Percentiles rank a stretch among this genome's conserved stretches.
Evolutionary conservation across 2,113 vertebrate species (phyloP).

Genomic region (Macaca fascicularis): T2T-MFA8v1.1 NC_088376.1:84412501-84413000

Average conservation of each 20-base stretch:
- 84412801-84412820: not conserved
- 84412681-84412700: no score
- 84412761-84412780: not conserved
- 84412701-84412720: not conserved
- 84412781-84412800: not conserved
- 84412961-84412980: not conserved
- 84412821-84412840: no score
- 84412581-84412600: not conserved
- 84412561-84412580: not conserved
- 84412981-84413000: not conserved
- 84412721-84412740: fast-evolving
- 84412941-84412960: not conserved
- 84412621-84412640: not conserved
- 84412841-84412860: not conserved
- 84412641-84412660: not conserved
- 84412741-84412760: not conserved
- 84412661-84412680: no score
- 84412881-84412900: not conserved
- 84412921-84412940: not conserved
- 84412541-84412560: no score
- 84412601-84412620: not conserved
- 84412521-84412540: no score
- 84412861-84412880: not conserved
- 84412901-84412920: not conserved
- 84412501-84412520: no score